These are phyloP conservation scores for Ceratothoa steindachneri DNA, from an alignment of 2,888 invertebrate species.

Conservation along the genomic window DNA sequence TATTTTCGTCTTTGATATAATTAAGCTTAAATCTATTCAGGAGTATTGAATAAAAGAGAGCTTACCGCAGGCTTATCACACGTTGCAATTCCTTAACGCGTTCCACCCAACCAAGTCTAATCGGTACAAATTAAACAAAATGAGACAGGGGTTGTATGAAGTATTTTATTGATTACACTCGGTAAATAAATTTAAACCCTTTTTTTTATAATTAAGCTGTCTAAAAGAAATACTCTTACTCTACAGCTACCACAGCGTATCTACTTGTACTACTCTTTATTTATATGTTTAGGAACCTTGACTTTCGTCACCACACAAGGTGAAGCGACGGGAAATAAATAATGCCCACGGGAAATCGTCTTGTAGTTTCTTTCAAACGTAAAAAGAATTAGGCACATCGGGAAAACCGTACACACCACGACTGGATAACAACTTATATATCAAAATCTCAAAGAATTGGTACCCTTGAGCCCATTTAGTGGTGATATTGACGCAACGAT, in stretches of 20 bases:
- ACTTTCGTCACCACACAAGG: neutral
- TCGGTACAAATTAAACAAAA: too few species aligned
- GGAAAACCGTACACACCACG: neutral
- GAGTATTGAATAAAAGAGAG: neutral
- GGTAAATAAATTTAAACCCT: neutral
- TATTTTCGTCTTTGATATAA: too few species aligned
- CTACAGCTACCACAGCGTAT: constrained; percentile 8
- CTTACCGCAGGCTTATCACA: neutral
- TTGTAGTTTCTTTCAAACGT: neutral
- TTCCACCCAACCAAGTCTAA: too few species aligned
- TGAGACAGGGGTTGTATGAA: neutral
- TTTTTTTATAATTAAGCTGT: neutral
- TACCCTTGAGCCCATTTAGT: constrained; percentile 24
- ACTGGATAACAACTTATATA: neutral
- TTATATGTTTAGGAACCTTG: constrained; percentile 2
- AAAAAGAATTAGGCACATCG: neutral
- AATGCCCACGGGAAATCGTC: neutral
- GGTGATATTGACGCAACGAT: constrained; percentile 43
- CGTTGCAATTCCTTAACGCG: too few species aligned
- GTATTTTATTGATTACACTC: neutral
- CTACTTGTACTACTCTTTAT: neutral
- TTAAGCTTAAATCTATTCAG: neutral
- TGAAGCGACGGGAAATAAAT: neutral
- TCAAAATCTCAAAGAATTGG: neutral
- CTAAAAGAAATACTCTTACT: neutral